Evolutionary conservation across 1,140 invertebrate species (phyloP).

Genomic region (Cardiocondyla obscurior): DNA sequence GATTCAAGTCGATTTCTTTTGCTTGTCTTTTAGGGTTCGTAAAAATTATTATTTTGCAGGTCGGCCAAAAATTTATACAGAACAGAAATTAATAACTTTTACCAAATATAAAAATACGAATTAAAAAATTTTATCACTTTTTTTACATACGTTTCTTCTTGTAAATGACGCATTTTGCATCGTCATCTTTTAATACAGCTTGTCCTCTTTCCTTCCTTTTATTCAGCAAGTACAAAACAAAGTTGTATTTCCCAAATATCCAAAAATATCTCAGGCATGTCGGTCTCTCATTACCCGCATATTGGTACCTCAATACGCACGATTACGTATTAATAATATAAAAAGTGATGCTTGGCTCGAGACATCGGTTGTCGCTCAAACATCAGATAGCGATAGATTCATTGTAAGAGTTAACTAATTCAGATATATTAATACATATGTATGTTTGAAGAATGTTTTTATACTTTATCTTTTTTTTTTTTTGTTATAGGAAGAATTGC

Average conservation of each 20-base stretch:
- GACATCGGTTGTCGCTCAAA: slow-evolving; percentile 64
- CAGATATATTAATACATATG: neutral
- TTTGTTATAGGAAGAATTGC: neutral
- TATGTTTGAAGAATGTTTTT: neutral
- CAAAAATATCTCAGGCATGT: slow-evolving; percentile 86
- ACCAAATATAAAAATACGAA: neutral
- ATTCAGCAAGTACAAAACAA: slow-evolving; percentile 89
- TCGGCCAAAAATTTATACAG: neutral
- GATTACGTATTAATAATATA: slow-evolving; percentile 87
- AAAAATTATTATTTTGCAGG: neutral
- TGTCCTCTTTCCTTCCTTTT: neutral
- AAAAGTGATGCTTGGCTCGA: slow-evolving; percentile 87
- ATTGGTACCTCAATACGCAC: slow-evolving; percentile 86
- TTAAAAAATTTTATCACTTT: neutral
- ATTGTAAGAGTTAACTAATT: slow-evolving; percentile 42
- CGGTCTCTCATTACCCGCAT: slow-evolving; percentile 88
- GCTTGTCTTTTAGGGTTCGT: neutral
- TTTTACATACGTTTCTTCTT: neutral
- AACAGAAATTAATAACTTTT: neutral
- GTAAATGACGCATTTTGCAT: neutral
- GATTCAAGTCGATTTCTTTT: neutral
- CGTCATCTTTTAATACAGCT: neutral
- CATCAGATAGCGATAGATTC: slow-evolving; percentile 58
- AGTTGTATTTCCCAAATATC: slow-evolving; percentile 88
- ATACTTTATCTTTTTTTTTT: neutral